These are phyloP conservation scores for Daptonema setosum DNA, from an alignment of 2,888 invertebrate genomes.

Conservation along the genomic window DNA sequence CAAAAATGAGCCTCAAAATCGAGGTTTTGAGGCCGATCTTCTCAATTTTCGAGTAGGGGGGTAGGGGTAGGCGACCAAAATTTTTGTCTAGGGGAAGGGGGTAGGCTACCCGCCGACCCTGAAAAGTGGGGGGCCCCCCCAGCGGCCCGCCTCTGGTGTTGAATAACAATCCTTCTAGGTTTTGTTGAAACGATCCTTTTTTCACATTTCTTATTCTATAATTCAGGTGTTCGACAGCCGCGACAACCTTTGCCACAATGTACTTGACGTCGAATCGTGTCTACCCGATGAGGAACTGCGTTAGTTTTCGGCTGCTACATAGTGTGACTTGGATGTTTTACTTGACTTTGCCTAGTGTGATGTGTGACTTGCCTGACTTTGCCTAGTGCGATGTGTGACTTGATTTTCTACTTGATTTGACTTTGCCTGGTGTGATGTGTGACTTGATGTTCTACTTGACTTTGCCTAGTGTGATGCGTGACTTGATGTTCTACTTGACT, in stretches of 20 bases:
- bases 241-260: neutral
- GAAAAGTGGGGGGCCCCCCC: no score
- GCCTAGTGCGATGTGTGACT: neutral
- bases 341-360: neutral
- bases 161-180: no score
- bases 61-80: no score
- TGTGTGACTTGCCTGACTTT: neutral
- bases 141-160: no score
- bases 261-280: neutral
- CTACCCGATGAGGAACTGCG: neutral
- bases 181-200: no score
- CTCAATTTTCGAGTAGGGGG: no score
- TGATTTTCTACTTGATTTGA: neutral
- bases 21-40: no score
- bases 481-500: neutral
- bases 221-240: neutral
- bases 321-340: neutral
- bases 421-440: neutral
- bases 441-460: neutral
- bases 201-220: no score
- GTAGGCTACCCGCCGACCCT: no score
- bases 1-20: no score
- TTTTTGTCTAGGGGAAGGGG: no score
- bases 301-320: neutral
- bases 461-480: neutral